These are phyloP conservation scores for Sipha maydis DNA, from an alignment of 2,888 invertebrate species.

Conservation along the genomic window DNA sequence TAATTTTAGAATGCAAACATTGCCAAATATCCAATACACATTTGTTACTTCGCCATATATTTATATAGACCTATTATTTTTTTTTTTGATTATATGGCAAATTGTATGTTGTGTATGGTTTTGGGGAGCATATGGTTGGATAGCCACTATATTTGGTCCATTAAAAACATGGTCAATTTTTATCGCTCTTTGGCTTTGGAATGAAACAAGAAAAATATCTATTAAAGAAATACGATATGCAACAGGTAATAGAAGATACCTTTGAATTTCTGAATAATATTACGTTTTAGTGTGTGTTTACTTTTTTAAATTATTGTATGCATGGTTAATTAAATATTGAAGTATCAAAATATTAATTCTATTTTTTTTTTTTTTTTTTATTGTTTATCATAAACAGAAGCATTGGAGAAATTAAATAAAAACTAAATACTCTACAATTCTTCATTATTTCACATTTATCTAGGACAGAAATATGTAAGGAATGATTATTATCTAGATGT, in stretches of 20 bases:
- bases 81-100: slow-evolving; percentile 50
- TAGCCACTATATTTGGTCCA: slow-evolving; percentile 81
- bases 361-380: slow-evolving; percentile 46
- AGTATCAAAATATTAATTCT: neutral
- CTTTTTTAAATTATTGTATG: neutral
- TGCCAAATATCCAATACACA: slow-evolving; percentile 39
- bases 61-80: slow-evolving; percentile 57
- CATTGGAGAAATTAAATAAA: slow-evolving; percentile 47
- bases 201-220: slow-evolving; percentile 51
- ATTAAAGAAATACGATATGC: slow-evolving; percentile 27
- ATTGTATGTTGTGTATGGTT: slow-evolving; percentile 52
- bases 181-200: slow-evolving; percentile 76
- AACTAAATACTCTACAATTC: slow-evolving; percentile 27
- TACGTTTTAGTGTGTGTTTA: neutral
- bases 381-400: slow-evolving; percentile 32
- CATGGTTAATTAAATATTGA: neutral
- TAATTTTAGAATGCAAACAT: slow-evolving; percentile 54
- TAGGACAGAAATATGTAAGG: neutral
- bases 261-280: slow-evolving; percentile 1
- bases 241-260: slow-evolving; percentile 33
- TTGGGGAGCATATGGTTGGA: slow-evolving; percentile 66
- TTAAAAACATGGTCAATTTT: slow-evolving; percentile 82
- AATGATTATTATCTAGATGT: neutral
- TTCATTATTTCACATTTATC: neutral
- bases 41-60: slow-evolving; percentile 45